These are phyloP conservation scores for Lagria hirta DNA, from an alignment of 2,888 invertebrate species.

Conservation along the genomic window DNA sequence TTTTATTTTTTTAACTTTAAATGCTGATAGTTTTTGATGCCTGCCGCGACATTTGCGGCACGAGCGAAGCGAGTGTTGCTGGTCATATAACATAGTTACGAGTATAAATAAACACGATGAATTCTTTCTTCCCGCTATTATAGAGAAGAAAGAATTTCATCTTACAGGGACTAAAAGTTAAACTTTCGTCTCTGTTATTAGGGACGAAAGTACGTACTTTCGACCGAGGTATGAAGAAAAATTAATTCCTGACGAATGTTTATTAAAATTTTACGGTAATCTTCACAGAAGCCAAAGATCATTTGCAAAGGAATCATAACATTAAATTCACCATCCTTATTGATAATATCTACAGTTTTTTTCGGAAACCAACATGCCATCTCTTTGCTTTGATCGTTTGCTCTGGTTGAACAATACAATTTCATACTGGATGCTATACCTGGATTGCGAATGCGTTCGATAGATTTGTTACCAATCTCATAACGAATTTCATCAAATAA, in stretches of 20 bases:
- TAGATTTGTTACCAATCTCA: neutral
- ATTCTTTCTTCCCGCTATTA: too few relatives aligned
- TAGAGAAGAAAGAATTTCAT: too few relatives aligned
- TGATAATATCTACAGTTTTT: conserved; percentile 2
- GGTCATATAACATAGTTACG: too few relatives aligned
- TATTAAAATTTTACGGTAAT: conserved; percentile 1
- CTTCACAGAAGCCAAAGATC: conserved; percentile 2
- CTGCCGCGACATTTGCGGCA: too few relatives aligned
- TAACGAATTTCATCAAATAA: conserved; percentile 6
- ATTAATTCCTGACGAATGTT: conserved; percentile 2
- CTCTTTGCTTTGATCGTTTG: conserved; percentile 8
- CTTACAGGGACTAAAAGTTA: too few relatives aligned
- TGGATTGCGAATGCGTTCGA: conserved; percentile 3
- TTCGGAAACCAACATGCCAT: neutral
- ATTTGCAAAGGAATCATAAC: neutral
- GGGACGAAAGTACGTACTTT: too few relatives aligned
- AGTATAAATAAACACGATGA: too few relatives aligned
- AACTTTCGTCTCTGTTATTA: too few relatives aligned
- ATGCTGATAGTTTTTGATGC: too few relatives aligned
- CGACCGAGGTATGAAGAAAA: conserved; percentile 1
- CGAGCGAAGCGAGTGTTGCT: too few relatives aligned
- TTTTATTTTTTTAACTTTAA: too few relatives aligned
- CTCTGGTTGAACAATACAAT: conserved; percentile 2
- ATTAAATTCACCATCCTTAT: neutral
- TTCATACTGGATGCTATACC: conserved; percentile 5